Percentiles rank a stretch among this genome's conserved stretches.
Evolutionary conservation across 2,113 vertebrate species (phyloP).

Genomic region (Aegithalos caudatus): DNA sequence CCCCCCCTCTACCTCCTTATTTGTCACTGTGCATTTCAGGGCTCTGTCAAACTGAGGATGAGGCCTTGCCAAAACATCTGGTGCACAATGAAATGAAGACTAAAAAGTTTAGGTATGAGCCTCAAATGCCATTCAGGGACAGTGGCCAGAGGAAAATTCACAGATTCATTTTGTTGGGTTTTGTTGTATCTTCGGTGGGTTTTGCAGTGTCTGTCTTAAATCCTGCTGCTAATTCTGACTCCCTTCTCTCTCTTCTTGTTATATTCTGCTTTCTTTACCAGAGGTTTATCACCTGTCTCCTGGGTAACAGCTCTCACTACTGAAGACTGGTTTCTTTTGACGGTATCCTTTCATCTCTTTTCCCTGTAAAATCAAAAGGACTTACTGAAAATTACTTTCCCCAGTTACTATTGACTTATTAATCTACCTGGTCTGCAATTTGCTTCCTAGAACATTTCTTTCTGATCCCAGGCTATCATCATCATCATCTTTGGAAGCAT

Average conservation of each 20-base stretch:
- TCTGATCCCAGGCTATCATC: not conserved
- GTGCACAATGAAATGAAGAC: not conserved
- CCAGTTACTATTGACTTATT: not conserved
- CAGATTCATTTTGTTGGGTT: rapidly evolving
- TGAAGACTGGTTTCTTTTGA: not conserved
- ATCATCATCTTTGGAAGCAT: not conserved
- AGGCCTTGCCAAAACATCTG: not conserved
- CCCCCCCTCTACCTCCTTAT: not conserved
- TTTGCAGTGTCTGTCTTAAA: not conserved
- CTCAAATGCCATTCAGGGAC: not conserved
- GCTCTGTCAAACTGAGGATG: not conserved
- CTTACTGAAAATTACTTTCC: not conserved
- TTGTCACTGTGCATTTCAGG: not conserved
- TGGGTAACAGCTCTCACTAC: not conserved
- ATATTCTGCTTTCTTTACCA: not conserved
- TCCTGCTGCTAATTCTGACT: not conserved
- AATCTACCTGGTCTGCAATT: not conserved
- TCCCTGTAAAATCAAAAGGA: not conserved
- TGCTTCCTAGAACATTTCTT: not conserved
- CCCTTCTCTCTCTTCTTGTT: not conserved
- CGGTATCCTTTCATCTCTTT: not conserved
- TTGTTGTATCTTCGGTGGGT: not conserved
- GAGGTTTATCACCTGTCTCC: not conserved
- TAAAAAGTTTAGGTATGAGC: not conserved
- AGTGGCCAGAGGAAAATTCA: not conserved